Conservation (phyloP, 2,113 vertebrate species). For the Pelvicachromis taeniatus region DNA sequence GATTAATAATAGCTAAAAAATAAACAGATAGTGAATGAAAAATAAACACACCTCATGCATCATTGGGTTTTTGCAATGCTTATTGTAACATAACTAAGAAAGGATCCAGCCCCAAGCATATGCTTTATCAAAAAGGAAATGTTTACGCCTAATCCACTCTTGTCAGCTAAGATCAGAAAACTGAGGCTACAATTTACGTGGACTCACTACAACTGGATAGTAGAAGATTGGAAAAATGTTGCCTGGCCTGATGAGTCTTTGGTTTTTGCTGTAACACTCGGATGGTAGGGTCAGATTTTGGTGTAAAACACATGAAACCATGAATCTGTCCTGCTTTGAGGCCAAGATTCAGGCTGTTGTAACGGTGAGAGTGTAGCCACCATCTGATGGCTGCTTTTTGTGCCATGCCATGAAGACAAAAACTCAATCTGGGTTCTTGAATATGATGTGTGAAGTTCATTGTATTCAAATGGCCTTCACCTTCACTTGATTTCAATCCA, state of each 20-base stretch:
- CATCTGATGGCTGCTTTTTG: background rate
- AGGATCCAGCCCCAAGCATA: background rate
- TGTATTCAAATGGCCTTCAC: background rate
- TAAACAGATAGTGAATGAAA: background rate
- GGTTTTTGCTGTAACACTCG: too few species aligned
- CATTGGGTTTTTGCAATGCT: background rate
- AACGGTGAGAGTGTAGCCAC: background rate
- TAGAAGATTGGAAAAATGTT: too few species aligned
- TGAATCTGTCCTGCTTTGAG: background rate
- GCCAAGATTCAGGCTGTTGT: background rate
- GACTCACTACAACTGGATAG: background rate
- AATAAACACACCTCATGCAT: fast-evolving
- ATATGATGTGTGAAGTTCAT: fast-evolving
- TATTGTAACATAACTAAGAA: background rate
- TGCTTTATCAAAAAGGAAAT: background rate
- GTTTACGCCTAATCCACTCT: background rate
- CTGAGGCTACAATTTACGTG: background rate
- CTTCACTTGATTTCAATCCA: background rate
- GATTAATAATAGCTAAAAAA: background rate
- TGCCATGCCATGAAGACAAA: background rate
- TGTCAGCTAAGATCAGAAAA: background rate
- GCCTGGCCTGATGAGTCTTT: too few species aligned
- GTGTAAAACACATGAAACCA: background rate
- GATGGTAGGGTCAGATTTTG: too few species aligned
- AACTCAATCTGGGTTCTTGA: background rate